Conservation (phyloP, 2,888 invertebrate species). For the Chorisops tibialis region DNA sequence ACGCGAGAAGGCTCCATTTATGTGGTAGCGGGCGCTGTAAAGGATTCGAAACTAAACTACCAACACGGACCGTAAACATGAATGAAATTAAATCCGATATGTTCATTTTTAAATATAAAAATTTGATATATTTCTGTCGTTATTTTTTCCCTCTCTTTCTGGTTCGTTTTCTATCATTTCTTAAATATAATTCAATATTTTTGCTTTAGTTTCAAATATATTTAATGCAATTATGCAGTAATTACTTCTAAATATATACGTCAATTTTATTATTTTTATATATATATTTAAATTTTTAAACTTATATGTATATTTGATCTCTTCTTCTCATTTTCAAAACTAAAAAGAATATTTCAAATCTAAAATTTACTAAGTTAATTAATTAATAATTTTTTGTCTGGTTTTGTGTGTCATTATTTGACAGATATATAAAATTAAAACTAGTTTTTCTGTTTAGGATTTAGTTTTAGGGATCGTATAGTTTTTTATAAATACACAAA, state of each 20-base stretch:
- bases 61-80: not conserved
- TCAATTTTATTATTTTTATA: not conserved
- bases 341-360: too few species aligned
- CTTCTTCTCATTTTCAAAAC: too few species aligned
- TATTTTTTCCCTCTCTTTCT: conserved; percentile 8
- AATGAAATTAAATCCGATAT: not conserved
- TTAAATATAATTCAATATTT: conserved; percentile 9
- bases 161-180: not conserved
- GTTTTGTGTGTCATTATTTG: too few species aligned
- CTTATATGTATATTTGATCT: not conserved
- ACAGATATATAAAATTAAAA: too few species aligned
- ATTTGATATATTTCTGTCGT: conserved; percentile 14
- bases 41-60: not conserved
- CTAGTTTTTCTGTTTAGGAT: too few species aligned
- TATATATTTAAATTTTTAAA: not conserved
- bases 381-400: too few species aligned
- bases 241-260: conserved; percentile 5
- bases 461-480: too few species aligned
- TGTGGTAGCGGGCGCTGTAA: conserved; percentile 59
- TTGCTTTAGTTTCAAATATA: not conserved
- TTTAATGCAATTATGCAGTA: not conserved
- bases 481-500: too few species aligned
- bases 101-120: conserved; percentile 21
- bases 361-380: too few species aligned
- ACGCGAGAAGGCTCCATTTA: conserved; percentile 88